Evolutionary conservation across 1,140 invertebrate genomes (phyloP), one percentile per base, ranked within the genome.

Genomic region (Oppia nitens): DNA sequence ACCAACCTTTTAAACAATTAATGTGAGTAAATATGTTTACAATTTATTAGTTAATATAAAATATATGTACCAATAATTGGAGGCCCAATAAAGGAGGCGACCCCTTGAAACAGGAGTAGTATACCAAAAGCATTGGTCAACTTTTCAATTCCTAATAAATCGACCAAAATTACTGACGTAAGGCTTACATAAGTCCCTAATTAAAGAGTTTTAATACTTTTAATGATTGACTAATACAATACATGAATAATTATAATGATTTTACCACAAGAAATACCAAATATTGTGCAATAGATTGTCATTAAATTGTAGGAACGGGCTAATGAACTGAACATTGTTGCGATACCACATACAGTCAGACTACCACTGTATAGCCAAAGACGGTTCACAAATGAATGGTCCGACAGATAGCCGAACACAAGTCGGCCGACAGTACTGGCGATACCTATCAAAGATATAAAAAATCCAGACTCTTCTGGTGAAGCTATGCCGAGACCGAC

Each of bases 351-450:
- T 63, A 88, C 72, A 0, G 84, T 83, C 23, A 95, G 76, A 63
- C 85, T 85, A 26, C 79, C 66, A 70, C 90, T 94, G 73, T 96
- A 96, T n/a, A 94, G 77, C 61, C 80, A 76, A 27, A 96, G 74
- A 50, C 87, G 77, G 72, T 94, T 92, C 17, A 90, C 79, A 81
- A 84, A 87, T 0, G 83, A 77, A 72, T 87, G 86, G 72, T 94
- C 86, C 26, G 86, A 82, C 24, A 91, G 70, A 66, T 85, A 89
- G 57, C 89, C 86, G 17, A 91, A 73, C 49, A 87, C 71, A 57
- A 92, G 82, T 70, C 90, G 76, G 67, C 91, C 90, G n/a, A 89
- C 66, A 1, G 87, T 88, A 66, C 91, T 91, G 14, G 85, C 81
- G 47, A 84, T 79, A n/a, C 89, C 87, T 62, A 91, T 85, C 47